Evolutionary conservation across 2,113 vertebrate genomes (phyloP).

Genomic region (Strix uralensis): DNA sequence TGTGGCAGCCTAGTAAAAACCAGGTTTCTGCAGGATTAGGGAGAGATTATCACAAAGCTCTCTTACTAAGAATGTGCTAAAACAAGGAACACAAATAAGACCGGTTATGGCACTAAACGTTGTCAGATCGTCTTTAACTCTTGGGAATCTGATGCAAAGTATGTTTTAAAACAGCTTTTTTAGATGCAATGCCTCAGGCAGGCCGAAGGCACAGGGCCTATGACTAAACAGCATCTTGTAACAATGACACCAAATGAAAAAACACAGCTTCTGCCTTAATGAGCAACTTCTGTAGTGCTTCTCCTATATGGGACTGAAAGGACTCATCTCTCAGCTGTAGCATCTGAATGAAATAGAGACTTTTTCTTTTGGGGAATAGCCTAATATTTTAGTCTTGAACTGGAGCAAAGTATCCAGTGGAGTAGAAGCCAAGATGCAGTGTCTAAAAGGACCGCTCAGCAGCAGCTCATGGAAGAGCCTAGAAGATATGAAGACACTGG

Average conservation of each 20-base stretch:
- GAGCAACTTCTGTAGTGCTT: neutral
- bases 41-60: constrained; percentile 17
- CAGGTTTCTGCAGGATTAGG: neutral
- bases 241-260: neutral
- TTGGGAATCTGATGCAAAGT: neutral
- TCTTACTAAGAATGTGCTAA: neutral
- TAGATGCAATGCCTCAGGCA: neutral
- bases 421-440: neutral
- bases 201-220: neutral
- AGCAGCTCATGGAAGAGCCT: neutral
- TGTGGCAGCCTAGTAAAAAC: neutral
- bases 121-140: neutral
- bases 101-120: neutral
- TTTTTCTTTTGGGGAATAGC: neutral
- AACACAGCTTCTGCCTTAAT: neutral
- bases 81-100: neutral
- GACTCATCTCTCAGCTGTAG: neutral
- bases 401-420: neutral
- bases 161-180: neutral
- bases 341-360: neutral
- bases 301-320: neutral
- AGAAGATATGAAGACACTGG: neutral
- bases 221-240: neutral
- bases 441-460: neutral
- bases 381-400: neutral